Evolutionary conservation across 2,113 vertebrate species (phyloP), one percentile per base, ranked within the genome.

Genomic region (Neodon shergylaensis): DNA sequence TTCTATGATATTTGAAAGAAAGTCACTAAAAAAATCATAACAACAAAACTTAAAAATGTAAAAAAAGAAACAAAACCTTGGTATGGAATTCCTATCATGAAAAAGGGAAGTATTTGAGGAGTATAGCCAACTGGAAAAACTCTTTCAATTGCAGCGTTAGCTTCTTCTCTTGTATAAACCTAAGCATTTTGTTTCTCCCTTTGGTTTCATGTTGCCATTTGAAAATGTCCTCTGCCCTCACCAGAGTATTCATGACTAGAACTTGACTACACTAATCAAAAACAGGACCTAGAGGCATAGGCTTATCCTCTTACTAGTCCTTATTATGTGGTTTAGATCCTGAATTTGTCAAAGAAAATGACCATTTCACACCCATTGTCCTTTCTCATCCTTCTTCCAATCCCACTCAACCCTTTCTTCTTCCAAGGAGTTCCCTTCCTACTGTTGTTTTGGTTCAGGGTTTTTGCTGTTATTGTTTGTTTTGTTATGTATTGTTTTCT

Each of bases 21-120:
- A 12, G 33, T 83, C 42, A 63, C 28, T 92, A 9, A 26, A 17
- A n/a, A 87, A 0, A 0, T 95, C 42, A 87, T 88, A 81, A 65
- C 72, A 42, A 4, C n/a, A 83, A 58, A 82, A 78, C 44, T 78
- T 16, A 31, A 85, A 94, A 95, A 90, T 22, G 22, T 19, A 72
- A 94, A 95, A 54, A 24, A 83, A 28, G 1, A 82, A 82, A 17
- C 3, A 42, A 85, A 66, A 47, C 3, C 77, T 82, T 81, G 44
- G 3, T 85, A 6, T 86, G 91, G 95, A 82, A 28, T 16, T 82
- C 61, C 74, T 36, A 44, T 47, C 5, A 16, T 92, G 49, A 84
- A 81, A 78, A 89, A 88, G 36, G 78, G 63, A 91, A 84, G 19
- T 89, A 85, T 73, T 77, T 70, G 61, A n/a, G 17, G 85, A 91